Percentiles rank a stretch among this genome's conserved stretches.
Conservation (phyloP, 2,888 invertebrate species). For the Sminthurinus aureus region DNA sequence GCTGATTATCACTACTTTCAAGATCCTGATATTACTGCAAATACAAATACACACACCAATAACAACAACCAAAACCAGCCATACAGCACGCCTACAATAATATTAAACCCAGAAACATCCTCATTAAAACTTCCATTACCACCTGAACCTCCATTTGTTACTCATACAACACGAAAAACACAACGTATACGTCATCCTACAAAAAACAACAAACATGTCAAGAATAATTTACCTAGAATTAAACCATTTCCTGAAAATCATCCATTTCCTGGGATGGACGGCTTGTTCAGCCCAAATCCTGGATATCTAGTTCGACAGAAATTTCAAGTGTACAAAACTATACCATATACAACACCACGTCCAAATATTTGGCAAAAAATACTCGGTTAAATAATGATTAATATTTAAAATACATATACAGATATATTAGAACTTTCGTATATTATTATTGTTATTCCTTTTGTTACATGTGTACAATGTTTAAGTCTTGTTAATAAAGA, state of each 20-base stretch:
- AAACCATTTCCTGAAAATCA: slow-evolving; percentile 49
- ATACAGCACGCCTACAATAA: background rate
- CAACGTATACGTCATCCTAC: background rate
- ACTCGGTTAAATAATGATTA: background rate
- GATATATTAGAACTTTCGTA: too few species aligned
- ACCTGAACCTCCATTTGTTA: background rate
- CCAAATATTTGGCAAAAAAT: slow-evolving; percentile 13
- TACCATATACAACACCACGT: background rate
- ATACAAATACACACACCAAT: background rate
- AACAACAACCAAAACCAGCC: background rate
- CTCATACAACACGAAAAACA: background rate
- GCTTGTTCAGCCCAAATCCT: slow-evolving; percentile 54
- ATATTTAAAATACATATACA: too few species aligned
- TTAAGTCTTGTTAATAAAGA: too few species aligned
- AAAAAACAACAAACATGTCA: background rate
- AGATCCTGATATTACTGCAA: too few species aligned
- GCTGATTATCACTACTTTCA: background rate
- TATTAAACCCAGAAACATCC: background rate
- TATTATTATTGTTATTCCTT: too few species aligned
- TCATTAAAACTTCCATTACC: background rate
- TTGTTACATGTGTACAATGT: too few species aligned
- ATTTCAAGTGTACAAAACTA: slow-evolving; percentile 38
- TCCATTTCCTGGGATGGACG: slow-evolving; percentile 53
- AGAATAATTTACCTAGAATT: slow-evolving; percentile 22
- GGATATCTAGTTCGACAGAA: slow-evolving; percentile 54